Base-by-base conservation (phyloP, 2,797 vertebrate species). In the Sparus aurata region DNA sequence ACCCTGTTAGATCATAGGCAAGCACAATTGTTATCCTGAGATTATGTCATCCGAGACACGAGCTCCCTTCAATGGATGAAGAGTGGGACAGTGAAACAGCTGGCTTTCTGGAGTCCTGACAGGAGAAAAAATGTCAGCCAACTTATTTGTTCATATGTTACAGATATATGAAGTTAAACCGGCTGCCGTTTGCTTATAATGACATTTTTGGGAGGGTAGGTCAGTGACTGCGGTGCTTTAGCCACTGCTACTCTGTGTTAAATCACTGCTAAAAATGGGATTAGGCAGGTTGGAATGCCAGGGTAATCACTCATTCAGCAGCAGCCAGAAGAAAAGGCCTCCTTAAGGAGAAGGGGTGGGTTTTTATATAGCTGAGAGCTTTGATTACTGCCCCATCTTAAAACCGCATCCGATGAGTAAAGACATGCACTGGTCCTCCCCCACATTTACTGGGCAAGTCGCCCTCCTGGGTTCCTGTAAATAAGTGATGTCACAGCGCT, bases 331-430 rank as follows among this genome's bases (percentile, higher is more conserved):
- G 87, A 94, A 93, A 93, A 89, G 85, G 81, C 83, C 87, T 90
- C 87, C 84, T 92, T 89, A 91, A 92, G 90, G 83, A 86, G 88
- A 89, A 88, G 86, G 89, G 68, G 82, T 69, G 84, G 89, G 83
- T 92, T 94, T 38, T 94, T 95, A 94, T 94, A 93, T 87, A 94
- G 91, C 93, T 18, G 57, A 80, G 89, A 86, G 92, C 94, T 95
- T 93, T 95, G 94, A 95, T 94, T 95, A 94, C 86, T 82, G 87
- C 85, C 71, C 80, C 83, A 80, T 93, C 93, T 93, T 94, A 92
- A 95, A 94, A 96, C 95, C 94, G 85, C 95, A 96, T 95, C 95
- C 92, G 92, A 96, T 95, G 95, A 95, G 93, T 95, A 94, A 96
- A 93, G 91, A 90, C 86, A 65, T 82, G 89, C 87, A 75, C 84